Base-by-base conservation (phyloP, 2,797 vertebrate species). In the Ctenosaura bakeri region DNA sequence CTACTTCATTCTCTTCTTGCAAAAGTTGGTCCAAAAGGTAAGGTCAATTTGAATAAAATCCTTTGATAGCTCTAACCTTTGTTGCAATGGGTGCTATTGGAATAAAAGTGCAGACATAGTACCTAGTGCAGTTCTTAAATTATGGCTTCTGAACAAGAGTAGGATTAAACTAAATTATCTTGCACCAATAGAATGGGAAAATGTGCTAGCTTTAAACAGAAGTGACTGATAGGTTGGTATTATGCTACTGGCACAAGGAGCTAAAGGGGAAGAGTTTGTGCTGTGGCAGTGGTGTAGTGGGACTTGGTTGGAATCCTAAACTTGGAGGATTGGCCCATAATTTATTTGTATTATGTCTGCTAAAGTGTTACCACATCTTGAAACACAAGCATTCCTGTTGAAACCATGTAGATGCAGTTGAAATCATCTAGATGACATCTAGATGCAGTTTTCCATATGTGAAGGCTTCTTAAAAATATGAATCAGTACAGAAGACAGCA, bases 21-120 rank as follows among this genome's bases (percentile, higher is more conserved):
- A 92, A 99, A 99, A 97, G 98, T 98, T 89, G 99, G 99, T 95
- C 98, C 98, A 22, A 99, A 99, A 98, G 99, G 99, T 99, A 95
- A 93, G 92, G 79, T 46, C 76, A 14, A 86, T 26, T 7, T 24
- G 66, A 71, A 18, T 56, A 46, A 35, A 59, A 5, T 64, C 29
- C 29, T 46, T 0, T 83, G 62, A 32, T 18, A 52, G 7, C 8
- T 74, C 42, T 59, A 71, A 62, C 3, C 35, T 85, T 64, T 54
- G 35, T 26, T 80, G 24, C 56, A 24, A 1, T 71, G 14, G 32
- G 16, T 73, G 38, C 10, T 88, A 9, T 35, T 79, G 35, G 38
- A 86, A 71, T 38, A 46, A 85, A 59, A 80, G 12, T 79, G n/a
- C 50, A 56, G 18, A 38, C n/a, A 22, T 35, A 85, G 16, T 5